These are phyloP conservation scores for Streptopelia turtur DNA, from an alignment of 2,797 vertebrate species.

Conservation along the genomic window DNA sequence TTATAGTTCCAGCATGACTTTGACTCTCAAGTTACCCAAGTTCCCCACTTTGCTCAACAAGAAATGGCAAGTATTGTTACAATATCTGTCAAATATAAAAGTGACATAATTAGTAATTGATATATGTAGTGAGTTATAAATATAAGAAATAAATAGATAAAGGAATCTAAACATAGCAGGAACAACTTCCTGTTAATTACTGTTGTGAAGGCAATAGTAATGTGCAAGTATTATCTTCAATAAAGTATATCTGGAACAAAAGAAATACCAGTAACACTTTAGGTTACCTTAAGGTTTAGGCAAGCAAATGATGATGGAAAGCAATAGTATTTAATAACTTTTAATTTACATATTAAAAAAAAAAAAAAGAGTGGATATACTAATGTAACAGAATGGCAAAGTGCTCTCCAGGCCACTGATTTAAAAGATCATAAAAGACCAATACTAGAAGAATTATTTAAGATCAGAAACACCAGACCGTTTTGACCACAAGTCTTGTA, in stretches of 20 bases:
- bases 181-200: neutral
- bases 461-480: neutral
- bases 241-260: neutral
- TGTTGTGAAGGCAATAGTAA: neutral
- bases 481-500: neutral
- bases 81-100: neutral
- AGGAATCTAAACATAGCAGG: neutral
- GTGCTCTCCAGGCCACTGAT: neutral
- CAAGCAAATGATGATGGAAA: neutral
- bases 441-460: neutral
- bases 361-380: rapidly evolving
- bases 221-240: neutral
- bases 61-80: neutral
- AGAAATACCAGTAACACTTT: neutral
- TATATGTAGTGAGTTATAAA: neutral
- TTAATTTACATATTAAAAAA: neutral
- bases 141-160: neutral
- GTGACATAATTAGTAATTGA: neutral
- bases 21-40: neutral
- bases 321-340: neutral
- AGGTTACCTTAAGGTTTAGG: neutral
- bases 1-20: neutral
- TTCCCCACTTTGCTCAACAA: neutral
- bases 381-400: neutral
- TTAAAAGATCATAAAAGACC: neutral